These are phyloP conservation scores for Psix sp. DNA, from an alignment of 1,140 invertebrate genomes.

Conservation along the genomic window DNA sequence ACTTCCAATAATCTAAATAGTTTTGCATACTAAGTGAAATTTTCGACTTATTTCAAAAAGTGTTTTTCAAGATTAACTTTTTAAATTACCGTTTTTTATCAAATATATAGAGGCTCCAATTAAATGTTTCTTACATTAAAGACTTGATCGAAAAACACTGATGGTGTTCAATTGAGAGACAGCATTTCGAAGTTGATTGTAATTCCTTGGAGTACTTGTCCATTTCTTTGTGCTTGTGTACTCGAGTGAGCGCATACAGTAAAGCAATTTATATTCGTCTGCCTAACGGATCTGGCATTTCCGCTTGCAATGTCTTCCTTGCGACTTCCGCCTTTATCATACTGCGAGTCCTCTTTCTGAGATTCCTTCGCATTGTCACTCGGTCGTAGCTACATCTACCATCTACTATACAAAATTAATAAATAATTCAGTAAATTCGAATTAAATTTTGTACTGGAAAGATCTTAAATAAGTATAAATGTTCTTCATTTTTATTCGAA, in stretches of 20 bases:
- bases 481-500: slow-evolving; percentile 14
- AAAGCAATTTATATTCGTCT: slow-evolving; percentile 64
- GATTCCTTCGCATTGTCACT: slow-evolving; percentile 30
- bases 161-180: slow-evolving; percentile 45
- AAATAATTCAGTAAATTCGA: no score
- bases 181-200: slow-evolving; percentile 66
- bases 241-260: slow-evolving; percentile 22
- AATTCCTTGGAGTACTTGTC: slow-evolving; percentile 52
- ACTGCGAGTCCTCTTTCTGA: slow-evolving; percentile 5
- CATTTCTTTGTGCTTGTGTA: slow-evolving; percentile 32
- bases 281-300: slow-evolving; percentile 52
- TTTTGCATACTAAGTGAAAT: no score
- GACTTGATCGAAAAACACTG: slow-evolving; percentile 24
- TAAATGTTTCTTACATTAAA: slow-evolving; percentile 7
- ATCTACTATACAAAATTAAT: not conserved
- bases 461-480: no score
- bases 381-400: slow-evolving; percentile 12
- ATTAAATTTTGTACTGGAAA: no score
- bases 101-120: no score
- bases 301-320: slow-evolving; percentile 33
- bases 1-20: no score
- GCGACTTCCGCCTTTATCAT: slow-evolving; percentile 35
- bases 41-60: no score
- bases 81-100: no score
- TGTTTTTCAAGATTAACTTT: no score